Evolutionary conservation across 2,888 invertebrate genomes (phyloP), one percentile per base, ranked within the genome.

Genomic region (Drosophila incognita): DNA sequence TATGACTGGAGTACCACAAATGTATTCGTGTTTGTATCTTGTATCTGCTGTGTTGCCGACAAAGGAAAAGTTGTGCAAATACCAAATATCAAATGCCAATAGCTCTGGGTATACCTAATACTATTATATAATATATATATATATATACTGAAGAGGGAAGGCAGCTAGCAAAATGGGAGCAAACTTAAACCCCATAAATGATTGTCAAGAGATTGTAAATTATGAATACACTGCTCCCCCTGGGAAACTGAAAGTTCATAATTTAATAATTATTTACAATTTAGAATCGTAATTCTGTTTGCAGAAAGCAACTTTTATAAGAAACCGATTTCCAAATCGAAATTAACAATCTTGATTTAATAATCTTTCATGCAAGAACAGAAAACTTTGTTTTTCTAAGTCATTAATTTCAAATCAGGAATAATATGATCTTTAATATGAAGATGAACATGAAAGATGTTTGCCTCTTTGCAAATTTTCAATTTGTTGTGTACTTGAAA

Each of bases 31-130:
- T 67, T 49, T 69, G 51, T 66, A 36, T 49, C 33, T 63, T 66
- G 24, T 67, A 49, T 61, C 42, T 59, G 42, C 42, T 56, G 42
- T 56, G 33, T 21, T 76, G 85, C 89, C 89, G 89, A 89, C 89
- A 89, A 89, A 89, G 85, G 64, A 52, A 75, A 78, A 84, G 21
- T 74, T 71, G 79, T 79, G 76, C 74, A 85, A 86, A 83, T 73
- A 86, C 57, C 18, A 31, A 51, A 51, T 31, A 51, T n/a, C 65
- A 64, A 79, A 63, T 79, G 74, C 73, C 76, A 74, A 82, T 75
- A 74, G 67, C 72, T 70, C 56, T 52, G 67, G 79, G 80, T 38
- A 70, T 79, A 81, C 73, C 59, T 82, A 79, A 79, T 79, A 64
- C 79, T 42, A 42, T 21, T 83, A 80, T 83, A 83, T 75, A 76